Base-by-base conservation (phyloP, 2,888 invertebrate genomes). In the Protophormia terraenovae region DNA sequence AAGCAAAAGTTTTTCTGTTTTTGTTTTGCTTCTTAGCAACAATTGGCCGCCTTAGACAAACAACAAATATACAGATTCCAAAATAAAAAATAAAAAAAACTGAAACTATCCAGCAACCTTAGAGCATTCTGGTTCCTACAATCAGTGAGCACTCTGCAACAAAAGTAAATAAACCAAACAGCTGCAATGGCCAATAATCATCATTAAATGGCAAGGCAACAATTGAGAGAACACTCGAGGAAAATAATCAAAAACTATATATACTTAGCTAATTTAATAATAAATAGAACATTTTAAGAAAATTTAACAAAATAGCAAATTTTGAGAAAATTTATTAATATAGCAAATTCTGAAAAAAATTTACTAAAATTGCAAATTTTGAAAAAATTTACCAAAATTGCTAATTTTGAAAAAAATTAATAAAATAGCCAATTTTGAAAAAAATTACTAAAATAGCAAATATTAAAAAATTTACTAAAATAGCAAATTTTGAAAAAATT, bases 131-230 rank as follows among this genome's bases (percentile, higher is more conserved):
- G 55, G 64, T 81, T 75, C 41, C 69, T 71, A 41, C 22, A 75
- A 71, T 76, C 45, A 82, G 53, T 71, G 76, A 6, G 53, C 60
- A 35, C n/a, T n/a, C n/a, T n/a, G n/a, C 32, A 67, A 58, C 64
- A 60, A 75, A 73, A n/a, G n/a, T n/a, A n/a, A 55, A 73, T 27
- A 60, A 60, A 66, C 22, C 41, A 84, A 84, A 78, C 85, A 85
- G 85, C 84, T 85, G 84, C 81, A 85, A 35, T 78, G 69, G 85
- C 78, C 84, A 85, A 81, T 81, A 85, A 85, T 81, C 84, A 85
- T 85, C 78, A 82, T 82, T 78, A 84, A 84, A 84, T 71, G 45
- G 29, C 64, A 58, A 64, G n/a, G n/a, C 76, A 64, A 72, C 76
- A 72, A 50, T 58, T 66, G 22, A 4, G 2, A 10, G 10, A 55